Evolutionary conservation across 2,888 invertebrate species (phyloP), one percentile per base, ranked within the genome.

Genomic region (Pandemis cinnamomeana): DNA sequence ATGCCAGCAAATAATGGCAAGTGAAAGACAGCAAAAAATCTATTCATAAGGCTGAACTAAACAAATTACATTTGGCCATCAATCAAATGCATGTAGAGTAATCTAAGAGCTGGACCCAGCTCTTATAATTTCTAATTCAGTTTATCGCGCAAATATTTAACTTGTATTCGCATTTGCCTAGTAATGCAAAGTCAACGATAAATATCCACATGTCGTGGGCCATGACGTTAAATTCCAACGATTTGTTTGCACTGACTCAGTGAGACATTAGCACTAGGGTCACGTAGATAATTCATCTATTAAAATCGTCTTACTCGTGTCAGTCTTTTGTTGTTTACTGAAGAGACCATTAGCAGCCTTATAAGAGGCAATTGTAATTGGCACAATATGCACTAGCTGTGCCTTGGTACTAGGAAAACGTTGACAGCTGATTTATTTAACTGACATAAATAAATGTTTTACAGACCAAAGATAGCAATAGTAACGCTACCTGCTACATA

Each of bases 271-370:
- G 61, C 42, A 74, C 61, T 13, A 41, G 2, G 61, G 10, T 66
- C 74, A 74, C 74, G 71, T 70, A 71, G 61, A 71, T 61, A 71
- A 74, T 61, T 71, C 36, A 67, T 46, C 74, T 71, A 71, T 74
- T 74, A 74, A 71, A 66, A 62, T 62, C 71, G 74, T 74, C 71
- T 71, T 67, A 70, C 66, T 46, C 41, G 74, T 74, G 74, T 62
- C 70, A 67, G 44, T 46, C 70, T 67, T 74, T 74, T 74, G 74
- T 74, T 55, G 62, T 41, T 41, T 7, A 42, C 44, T 55, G 46
- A 61, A 46, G 7, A 51, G 42, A n/a, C 66, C 74, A 74, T 74
- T 51, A 66, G 41, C 66, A 10, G 11, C 74, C 71, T 5, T 71
- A 67, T 61, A 71, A 10, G 71, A 66, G 36, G 44, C 61, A 62